Evolutionary conservation across 2,113 vertebrate genomes (phyloP).

Genomic region (Heliornis fulica): DNA sequence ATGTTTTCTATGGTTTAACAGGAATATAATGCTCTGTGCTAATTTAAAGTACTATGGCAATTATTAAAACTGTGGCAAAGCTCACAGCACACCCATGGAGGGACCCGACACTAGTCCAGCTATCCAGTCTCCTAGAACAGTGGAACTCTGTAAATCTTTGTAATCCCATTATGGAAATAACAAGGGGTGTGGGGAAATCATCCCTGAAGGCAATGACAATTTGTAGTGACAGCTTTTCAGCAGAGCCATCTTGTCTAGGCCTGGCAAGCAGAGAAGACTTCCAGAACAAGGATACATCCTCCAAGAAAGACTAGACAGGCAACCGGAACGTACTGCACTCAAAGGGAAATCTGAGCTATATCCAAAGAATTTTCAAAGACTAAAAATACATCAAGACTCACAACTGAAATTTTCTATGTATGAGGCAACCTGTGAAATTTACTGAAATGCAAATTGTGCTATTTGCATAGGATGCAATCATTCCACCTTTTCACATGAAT

Average conservation of each 20-base stretch:
- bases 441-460: background rate
- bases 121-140: background rate
- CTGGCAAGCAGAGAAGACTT: background rate
- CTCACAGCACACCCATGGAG: background rate
- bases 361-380: constrained; percentile 6
- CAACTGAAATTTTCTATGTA: background rate
- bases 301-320: background rate
- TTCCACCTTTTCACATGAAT: background rate
- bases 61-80: background rate
- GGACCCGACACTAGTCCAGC: background rate
- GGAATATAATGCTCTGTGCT: background rate
- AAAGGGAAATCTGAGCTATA: constrained; percentile 26
- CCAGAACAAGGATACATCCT: background rate
- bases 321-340: background rate
- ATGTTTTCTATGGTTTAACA: background rate
- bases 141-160: background rate
- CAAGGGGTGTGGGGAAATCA: background rate
- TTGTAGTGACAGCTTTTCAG: constrained; percentile 5
- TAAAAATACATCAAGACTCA: background rate
- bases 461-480: background rate
- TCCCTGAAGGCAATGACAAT: background rate
- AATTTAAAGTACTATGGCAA: background rate
- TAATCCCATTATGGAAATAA: background rate
- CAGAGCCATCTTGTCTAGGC: background rate
- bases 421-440: background rate